Conservation (phyloP, 2,888 invertebrate genomes). For the Lasius fuliginosus region DNA sequence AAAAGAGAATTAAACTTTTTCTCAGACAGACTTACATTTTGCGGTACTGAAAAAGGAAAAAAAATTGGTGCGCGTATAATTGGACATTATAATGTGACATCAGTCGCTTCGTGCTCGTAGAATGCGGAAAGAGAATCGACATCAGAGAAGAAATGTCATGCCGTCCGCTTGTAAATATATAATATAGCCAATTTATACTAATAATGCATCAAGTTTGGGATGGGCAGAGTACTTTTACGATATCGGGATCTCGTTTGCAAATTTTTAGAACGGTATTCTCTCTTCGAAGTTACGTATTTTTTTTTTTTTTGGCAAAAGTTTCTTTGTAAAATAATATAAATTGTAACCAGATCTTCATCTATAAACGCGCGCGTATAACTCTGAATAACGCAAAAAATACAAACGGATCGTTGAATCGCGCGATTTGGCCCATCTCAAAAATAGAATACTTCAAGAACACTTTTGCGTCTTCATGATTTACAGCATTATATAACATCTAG, state of each 20-base stretch:
- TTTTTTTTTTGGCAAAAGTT: not conserved
- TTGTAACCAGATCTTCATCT: not conserved
- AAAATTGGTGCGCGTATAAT: not conserved
- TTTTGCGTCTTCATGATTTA: conserved; percentile 49
- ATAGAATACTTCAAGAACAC: conserved; percentile 41
- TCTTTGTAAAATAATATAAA: not conserved
- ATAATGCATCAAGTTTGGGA: conserved; percentile 43
- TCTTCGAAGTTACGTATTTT: not conserved
- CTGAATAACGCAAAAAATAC: not conserved
- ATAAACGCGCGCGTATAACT: not conserved
- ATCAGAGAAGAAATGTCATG: conserved; percentile 46
- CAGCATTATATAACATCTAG: conserved; percentile 44
- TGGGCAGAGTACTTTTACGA: conserved; percentile 26
- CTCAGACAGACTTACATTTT: not conserved
- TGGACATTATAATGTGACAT: not conserved
- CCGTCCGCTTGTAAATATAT: conserved; percentile 50
- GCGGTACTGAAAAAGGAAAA: not conserved
- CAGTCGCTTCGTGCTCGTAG: conserved; percentile 36
- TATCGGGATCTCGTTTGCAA: conserved; percentile 9
- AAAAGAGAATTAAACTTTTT: not conserved
- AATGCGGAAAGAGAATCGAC: conserved; percentile 38
- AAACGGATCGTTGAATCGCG: conserved; percentile 2
- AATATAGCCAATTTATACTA: conserved; percentile 38
- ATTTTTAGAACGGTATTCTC: not conserved
- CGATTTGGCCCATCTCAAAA: conserved; percentile 39